Evolutionary conservation across 2,888 invertebrate genomes (phyloP).

Genomic region (Spilarctia lutea): DNA sequence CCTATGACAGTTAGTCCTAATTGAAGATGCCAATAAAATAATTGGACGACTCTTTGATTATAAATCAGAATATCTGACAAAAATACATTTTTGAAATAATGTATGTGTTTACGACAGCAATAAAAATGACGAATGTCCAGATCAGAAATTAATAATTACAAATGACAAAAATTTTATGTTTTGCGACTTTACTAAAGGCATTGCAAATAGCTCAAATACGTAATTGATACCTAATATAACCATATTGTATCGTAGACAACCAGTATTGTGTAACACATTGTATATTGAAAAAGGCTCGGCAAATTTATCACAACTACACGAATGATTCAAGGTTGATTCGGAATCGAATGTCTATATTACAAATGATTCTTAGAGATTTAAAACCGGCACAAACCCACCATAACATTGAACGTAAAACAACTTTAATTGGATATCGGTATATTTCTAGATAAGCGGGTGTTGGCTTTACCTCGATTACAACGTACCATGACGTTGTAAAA

Average conservation of each 20-base stretch:
- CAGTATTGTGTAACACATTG: constrained; percentile 49
- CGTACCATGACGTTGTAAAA: constrained; percentile 28
- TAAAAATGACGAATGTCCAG: not conserved
- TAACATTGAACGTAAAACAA: constrained; percentile 45
- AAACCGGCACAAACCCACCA: constrained; percentile 23
- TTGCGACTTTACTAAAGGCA: constrained; percentile 2
- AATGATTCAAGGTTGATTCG: constrained; percentile 55
- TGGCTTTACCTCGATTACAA: constrained; percentile 36
- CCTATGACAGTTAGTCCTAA: constrained; percentile 21
- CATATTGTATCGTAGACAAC: constrained; percentile 48
- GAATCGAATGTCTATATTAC: constrained; percentile 35
- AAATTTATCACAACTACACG: constrained; percentile 63
- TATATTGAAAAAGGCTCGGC: constrained; percentile 51
- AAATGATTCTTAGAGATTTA: constrained; percentile 33
- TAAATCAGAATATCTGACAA: not conserved
- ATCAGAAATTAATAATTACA: not conserved
- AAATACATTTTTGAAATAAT: not conserved
- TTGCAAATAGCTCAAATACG: constrained; percentile 48
- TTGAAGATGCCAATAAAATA: constrained; percentile 17
- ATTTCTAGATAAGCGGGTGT: constrained; percentile 30
- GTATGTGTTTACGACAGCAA: not conserved
- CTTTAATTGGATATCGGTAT: constrained; percentile 43
- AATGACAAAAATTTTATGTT: not conserved
- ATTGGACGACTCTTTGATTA: not conserved
- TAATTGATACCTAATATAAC: constrained; percentile 46